Percentiles rank a stretch among this genome's conserved stretches.
Conservation (phyloP, 2,888 invertebrate genomes). For the Deilephila porcellus region DNA sequence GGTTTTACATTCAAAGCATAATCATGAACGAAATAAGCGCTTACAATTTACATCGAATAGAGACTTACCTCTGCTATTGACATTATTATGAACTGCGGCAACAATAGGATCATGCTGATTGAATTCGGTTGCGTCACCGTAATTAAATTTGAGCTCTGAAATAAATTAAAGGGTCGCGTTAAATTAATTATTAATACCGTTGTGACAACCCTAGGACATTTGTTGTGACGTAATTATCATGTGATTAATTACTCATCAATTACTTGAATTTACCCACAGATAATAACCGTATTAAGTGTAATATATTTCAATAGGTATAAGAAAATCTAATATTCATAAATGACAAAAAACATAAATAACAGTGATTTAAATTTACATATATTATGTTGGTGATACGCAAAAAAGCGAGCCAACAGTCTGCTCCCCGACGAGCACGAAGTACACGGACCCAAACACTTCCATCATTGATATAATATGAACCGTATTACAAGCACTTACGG, state of each 20-base stretch:
- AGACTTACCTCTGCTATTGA: constrained; percentile 90
- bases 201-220: background rate
- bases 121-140: constrained; percentile 86
- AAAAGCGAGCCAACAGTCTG: constrained; percentile 36
- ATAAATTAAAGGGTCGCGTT: constrained; percentile 34
- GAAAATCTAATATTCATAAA: no score
- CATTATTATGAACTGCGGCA: constrained; percentile 93
- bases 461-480: constrained; percentile 27
- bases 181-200: background rate
- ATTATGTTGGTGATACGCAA: no score
- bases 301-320: no score
- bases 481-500: constrained; percentile 52
- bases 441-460: constrained; percentile 63
- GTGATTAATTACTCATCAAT: background rate
- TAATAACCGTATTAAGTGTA: no score
- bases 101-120: constrained; percentile 89
- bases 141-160: constrained; percentile 64
- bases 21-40: no score
- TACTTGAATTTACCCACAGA: no score
- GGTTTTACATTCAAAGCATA: no score
- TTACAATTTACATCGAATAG: constrained; percentile 5
- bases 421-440: constrained; percentile 52
- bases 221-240: background rate
- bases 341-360: no score
- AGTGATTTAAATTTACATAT: no score